Percentiles rank a stretch among this genome's conserved stretches.
These are phyloP conservation scores for Cherax quadricarinatus DNA, from an alignment of 1,140 invertebrate genomes.

Conservation along the genomic window DNA sequence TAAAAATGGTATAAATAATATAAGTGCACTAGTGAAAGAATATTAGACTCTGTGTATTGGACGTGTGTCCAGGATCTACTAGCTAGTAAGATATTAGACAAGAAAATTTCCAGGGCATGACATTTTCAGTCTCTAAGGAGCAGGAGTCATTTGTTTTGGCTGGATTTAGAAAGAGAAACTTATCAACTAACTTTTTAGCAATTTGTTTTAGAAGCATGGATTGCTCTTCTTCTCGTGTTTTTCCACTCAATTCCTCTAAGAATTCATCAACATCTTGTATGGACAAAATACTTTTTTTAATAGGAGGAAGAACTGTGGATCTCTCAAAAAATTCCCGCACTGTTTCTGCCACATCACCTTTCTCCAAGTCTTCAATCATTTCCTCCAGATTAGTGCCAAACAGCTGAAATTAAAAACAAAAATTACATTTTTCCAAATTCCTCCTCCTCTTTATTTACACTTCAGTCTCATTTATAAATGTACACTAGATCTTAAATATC, in stretches of 20 bases:
- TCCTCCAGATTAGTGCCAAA: conserved; percentile 85
- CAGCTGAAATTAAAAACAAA: conserved; percentile 77
- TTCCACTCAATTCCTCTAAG: conserved; percentile 83
- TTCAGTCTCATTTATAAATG: too few species aligned
- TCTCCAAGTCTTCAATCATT: conserved; percentile 91
- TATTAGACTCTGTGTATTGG: too few species aligned
- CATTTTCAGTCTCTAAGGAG: neutral
- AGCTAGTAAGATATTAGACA: too few species aligned
- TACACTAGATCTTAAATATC: too few species aligned
- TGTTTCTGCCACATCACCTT: conserved; percentile 93
- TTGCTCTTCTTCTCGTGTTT: conserved; percentile 94
- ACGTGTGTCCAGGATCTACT: too few species aligned
- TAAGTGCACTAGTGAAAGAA: too few species aligned
- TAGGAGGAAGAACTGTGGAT: conserved; percentile 81
- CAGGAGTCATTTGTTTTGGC: neutral
- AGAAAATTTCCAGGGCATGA: neutral
- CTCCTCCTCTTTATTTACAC: too few species aligned
- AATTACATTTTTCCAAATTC: neutral
- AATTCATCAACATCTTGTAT: conserved; percentile 88
- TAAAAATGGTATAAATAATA: too few species aligned
- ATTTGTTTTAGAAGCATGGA: conserved; percentile 85
- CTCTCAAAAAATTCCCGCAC: conserved; percentile 88
- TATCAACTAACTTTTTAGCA: conserved; percentile 76
- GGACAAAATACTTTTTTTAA: conserved; percentile 83
- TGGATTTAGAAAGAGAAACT: too few species aligned